Percentiles rank a stretch among this genome's conserved stretches.
These are phyloP conservation scores for Fundulus diaphanus DNA, from an alignment of 2,797 vertebrate genomes.

Conservation along the genomic window DNA sequence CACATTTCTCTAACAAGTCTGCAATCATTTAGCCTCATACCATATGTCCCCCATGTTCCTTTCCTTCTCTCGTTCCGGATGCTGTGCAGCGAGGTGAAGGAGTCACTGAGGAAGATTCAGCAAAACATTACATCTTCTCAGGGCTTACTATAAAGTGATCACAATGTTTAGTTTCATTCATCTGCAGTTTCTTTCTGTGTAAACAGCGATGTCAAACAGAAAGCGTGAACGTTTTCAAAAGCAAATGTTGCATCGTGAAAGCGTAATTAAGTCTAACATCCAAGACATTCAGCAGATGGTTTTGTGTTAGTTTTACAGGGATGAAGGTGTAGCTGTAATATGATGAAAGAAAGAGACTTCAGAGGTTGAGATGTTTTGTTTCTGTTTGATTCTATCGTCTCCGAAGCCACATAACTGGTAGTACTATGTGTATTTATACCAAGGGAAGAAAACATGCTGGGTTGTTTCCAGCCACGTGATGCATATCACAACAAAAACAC, in stretches of 20 bases:
- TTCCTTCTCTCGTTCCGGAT: slow-evolving; percentile 31
- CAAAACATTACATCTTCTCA: slow-evolving; percentile 22
- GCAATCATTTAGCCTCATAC: slow-evolving; percentile 56
- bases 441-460: neutral
- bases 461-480: neutral
- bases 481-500: neutral
- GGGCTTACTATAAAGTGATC: slow-evolving; percentile 20
- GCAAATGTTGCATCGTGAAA: slow-evolving; percentile 4
- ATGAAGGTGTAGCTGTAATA: slow-evolving; percentile 4
- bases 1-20: slow-evolving; percentile 52
- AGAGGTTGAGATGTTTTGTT: slow-evolving; percentile 34
- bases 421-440: neutral
- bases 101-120: slow-evolving; percentile 32
- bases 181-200: slow-evolving; percentile 20
- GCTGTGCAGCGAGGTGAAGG: slow-evolving; percentile 29
- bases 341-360: slow-evolving; percentile 10
- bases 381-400: slow-evolving; percentile 30
- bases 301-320: slow-evolving; percentile 8
- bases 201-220: slow-evolving; percentile 11
- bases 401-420: slow-evolving; percentile 6
- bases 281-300: slow-evolving; percentile 17
- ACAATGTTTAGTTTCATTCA: slow-evolving; percentile 16
- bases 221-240: slow-evolving; percentile 9
- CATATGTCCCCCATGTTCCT: slow-evolving; percentile 43
- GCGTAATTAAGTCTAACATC: slow-evolving; percentile 13